Base-by-base conservation (phyloP, 2,113 vertebrate genomes). In the Passer domesticus region DNA sequence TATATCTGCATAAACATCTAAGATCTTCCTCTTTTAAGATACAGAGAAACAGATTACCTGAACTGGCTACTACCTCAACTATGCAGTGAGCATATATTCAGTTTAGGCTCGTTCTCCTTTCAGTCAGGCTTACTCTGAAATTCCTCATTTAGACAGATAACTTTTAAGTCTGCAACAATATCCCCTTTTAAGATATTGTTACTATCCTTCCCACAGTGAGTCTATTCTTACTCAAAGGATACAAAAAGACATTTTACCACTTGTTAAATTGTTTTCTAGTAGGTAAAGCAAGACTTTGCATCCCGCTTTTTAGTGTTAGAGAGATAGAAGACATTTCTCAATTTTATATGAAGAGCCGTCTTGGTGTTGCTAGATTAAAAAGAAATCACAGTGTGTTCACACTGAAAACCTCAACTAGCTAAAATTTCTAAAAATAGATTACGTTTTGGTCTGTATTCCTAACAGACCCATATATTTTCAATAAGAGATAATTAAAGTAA, bases 31-130 rank as follows among this genome's bases (percentile, higher is more conserved):
- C 11, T 81, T 67, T 13, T 30, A 20, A 67, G 22, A 50, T 20
- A 49, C 14, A 28, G 11, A 85, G 13, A 46, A 82, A 60, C 9
- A 72, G 11, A 10, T 53, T 55, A 41, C 28, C 30, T 72, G 24
- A 63, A 53, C 16, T 31, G 28, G 53, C 18, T 47, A 12, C 13
- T 62, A 70, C 19, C 12, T 78, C 21, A 72, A 5, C 62, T 79
- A 28, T 1, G 2, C 10, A 64, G 28, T 17, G n/a, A 73, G 17
- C 18, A 37, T 0, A 1, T 6, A 37, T 15, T 41, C 33, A 64
- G 19, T 62, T 52, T 37, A 43, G 7, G 33, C 70, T 85, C 19
- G 4, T 67, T 35, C 28, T 52, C 49, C 14, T 3, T 39, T 74
- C n/a, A 23, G 30, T 33, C 18, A 78, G 15, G 9, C 15, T 83